These are phyloP conservation scores for Oceanodroma leucorhoa DNA, from an alignment of 2,797 vertebrate genomes.

Conservation along the genomic window DNA sequence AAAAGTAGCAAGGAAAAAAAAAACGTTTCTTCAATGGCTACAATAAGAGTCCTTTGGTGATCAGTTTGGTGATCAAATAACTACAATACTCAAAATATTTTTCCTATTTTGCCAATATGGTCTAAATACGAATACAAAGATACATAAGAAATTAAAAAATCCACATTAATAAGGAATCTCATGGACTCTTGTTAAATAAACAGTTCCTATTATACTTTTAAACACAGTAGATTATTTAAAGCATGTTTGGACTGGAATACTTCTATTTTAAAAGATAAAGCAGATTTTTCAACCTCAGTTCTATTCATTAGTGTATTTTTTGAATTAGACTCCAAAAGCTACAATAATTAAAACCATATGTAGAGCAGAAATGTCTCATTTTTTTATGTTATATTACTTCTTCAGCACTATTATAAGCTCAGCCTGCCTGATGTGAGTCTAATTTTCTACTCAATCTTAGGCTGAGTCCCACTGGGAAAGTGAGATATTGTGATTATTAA, in stretches of 20 bases:
- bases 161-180: not conserved
- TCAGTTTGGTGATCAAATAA: not conserved
- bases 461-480: slow-evolving; percentile 54
- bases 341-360: slow-evolving; percentile 28
- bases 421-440: slow-evolving; percentile 30
- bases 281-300: not conserved
- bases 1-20: not conserved
- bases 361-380: not conserved
- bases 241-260: not conserved
- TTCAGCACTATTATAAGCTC: slow-evolving; percentile 50
- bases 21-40: not conserved
- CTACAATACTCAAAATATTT: not conserved
- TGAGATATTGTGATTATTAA: slow-evolving; percentile 62
- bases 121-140: not conserved
- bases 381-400: slow-evolving; percentile 49
- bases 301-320: not conserved
- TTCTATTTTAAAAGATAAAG: not conserved
- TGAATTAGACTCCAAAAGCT: slow-evolving; percentile 20
- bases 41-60: not conserved
- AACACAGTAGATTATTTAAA: not conserved
- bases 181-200: not conserved
- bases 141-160: not conserved
- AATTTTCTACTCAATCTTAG: slow-evolving; percentile 68
- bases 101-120: not conserved
- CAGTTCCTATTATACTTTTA: not conserved